Percentiles rank a stretch among this genome's conserved stretches.
These are phyloP conservation scores for Zoroaster sp. DNA, from an alignment of 53 echinoderm and acorn worm genomes.

Conservation along the genomic window DNA sequence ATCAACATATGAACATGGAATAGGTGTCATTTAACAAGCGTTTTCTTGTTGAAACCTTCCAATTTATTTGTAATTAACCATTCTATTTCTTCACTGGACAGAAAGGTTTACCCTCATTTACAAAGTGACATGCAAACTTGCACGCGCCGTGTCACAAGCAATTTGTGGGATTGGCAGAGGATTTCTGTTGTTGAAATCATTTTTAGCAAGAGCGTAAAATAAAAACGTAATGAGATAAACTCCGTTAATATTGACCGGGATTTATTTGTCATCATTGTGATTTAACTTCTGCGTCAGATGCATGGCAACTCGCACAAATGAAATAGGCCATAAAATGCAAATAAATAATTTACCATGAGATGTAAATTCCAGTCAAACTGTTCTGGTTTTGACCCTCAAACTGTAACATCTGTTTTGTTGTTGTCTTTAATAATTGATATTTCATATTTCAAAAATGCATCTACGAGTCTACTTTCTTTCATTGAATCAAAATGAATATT, in stretches of 20 bases:
- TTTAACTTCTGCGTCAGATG: neutral
- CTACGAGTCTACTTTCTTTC: no score
- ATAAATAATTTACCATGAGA: neutral
- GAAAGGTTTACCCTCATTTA: neutral
- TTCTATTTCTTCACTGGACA: neutral
- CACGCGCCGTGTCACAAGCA: conserved; percentile 19
- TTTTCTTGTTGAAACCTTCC: neutral
- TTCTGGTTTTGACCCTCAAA: neutral
- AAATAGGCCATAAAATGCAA: neutral
- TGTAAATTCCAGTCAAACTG: neutral
- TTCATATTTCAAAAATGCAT: no score
- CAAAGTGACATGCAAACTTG: neutral
- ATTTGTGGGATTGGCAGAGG: neutral
- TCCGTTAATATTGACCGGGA: neutral
- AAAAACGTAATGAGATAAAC: neutral
- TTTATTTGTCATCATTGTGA: neutral
- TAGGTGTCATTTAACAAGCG: conserved; percentile 45
- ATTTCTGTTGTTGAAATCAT: neutral
- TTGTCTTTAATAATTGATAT: no score
- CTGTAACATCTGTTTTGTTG: no score
- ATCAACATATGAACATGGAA: conserved; percentile 12
- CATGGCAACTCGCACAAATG: neutral
- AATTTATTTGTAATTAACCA: conserved; percentile 17
- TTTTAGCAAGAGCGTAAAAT: no score
- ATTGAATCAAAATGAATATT: no score